Base-by-base conservation (phyloP, 1,140 invertebrate genomes). In the Acyrthosiphon pisum region DNA sequence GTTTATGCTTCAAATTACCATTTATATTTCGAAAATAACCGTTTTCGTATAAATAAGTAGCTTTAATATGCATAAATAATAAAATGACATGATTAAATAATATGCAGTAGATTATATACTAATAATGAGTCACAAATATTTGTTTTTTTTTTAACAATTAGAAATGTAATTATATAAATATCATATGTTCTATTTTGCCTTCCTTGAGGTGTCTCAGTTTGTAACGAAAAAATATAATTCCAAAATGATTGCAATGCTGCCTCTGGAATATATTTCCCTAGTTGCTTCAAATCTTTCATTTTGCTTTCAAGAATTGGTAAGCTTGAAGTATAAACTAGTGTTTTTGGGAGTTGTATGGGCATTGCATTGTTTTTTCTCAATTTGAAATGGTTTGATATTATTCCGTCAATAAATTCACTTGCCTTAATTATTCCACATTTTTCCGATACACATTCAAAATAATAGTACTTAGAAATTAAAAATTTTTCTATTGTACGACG, bases 281-380 rank as follows among this genome's bases (percentile, higher is more conserved):
- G 41, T 86, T 86, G n/a, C 48, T 89, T 89, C 48, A 89, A 89
- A 89, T 89, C 35, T 88, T 50, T 89, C 48, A 89, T 89, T 89
- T 89, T 89, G 20, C 87, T 89, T 89, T 53, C n/a, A 89, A 89
- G 84, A 53, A 89, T 53, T 53, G 87, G 35, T 53, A 89, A 89
- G 48, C n/a, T 89, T 89, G 87, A 89, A 89, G 48, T 89, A 89
- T 44, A 86, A 86, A 22, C 22, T 7, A 41, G 18, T 20, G 86
- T 22, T 48, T 23, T 48, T 23, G 46, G 44, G 44, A 1, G 23
- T 2, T n/a, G 41, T 48, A 87, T 87, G 26, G 86, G 44, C 86
- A 87, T 48, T 48, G 30, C 26, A 14, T 87, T 87, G 86, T 41
- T 48, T 87, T 48, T 87, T 87, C 44, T 87, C 9, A 87, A 87